Percentiles rank a stretch among this genome's conserved stretches.
These are phyloP conservation scores for Ptychobarbus kaznakovi DNA, from an alignment of 2,797 vertebrate species.

Conservation along the genomic window DNA sequence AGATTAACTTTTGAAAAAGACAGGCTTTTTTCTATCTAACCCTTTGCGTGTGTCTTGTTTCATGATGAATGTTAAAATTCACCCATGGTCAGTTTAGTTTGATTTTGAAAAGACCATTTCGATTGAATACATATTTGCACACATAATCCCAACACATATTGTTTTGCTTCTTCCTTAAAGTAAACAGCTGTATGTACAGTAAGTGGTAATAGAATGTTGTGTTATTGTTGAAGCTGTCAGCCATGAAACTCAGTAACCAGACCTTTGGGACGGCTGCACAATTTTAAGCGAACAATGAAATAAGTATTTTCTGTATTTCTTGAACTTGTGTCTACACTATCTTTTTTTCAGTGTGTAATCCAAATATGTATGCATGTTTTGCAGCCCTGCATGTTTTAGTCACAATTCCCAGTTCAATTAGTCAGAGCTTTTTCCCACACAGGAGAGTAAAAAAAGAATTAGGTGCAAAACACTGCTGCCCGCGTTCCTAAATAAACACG, in stretches of 20 bases:
- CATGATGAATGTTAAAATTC: slow-evolving; percentile 1
- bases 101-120: slow-evolving; percentile 8
- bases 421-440: background rate
- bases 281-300: slow-evolving; percentile 3
- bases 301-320: background rate
- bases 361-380: background rate
- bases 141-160: background rate
- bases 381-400: background rate
- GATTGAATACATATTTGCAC: background rate
- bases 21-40: background rate
- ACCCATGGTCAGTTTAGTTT: slow-evolving; percentile 9
- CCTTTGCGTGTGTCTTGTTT: background rate
- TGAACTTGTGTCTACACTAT: background rate
- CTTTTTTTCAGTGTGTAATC: background rate
- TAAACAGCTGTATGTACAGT: background rate
- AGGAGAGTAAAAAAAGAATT: background rate
- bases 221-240: slow-evolving; percentile 36
- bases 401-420: slow-evolving; percentile 2
- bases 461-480: background rate
- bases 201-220: background rate
- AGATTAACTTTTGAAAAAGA: background rate
- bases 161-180: background rate
- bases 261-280: slow-evolving; percentile 16
- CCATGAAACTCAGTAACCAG: slow-evolving; percentile 46
- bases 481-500: background rate